A percentile compares a stretch with the other conserved stretches of the same genome.
These are phyloP conservation scores for Aphaenogaster ashmeadi DNA, from an alignment of 1,140 invertebrate genomes.

Conservation along the genomic window DNA sequence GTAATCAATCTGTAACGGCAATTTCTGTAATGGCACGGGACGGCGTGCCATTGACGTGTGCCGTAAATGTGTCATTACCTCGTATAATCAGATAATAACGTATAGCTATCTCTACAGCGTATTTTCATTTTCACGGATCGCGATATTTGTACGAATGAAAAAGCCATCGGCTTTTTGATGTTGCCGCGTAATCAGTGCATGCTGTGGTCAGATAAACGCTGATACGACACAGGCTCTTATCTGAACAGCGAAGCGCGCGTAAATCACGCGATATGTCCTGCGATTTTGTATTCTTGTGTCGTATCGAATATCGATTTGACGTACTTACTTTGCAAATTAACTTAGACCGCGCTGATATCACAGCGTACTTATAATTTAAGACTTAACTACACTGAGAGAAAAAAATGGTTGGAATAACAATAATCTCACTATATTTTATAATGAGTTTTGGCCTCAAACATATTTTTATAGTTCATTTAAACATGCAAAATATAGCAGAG, in stretches of 20 bases:
- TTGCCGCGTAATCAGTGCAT: slow-evolving; percentile 69
- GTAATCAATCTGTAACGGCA: slow-evolving; percentile 29
- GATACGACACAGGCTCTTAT: slow-evolving; percentile 62
- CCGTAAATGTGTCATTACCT: slow-evolving; percentile 55
- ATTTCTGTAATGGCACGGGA: slow-evolving; percentile 33
- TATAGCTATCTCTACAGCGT: slow-evolving; percentile 32
- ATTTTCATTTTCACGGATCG: slow-evolving; percentile 45
- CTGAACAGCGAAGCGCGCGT: background rate
- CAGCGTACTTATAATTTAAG: background rate
- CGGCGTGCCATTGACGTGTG: slow-evolving; percentile 29
- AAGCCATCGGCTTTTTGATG: slow-evolving; percentile 63
- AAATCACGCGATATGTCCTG: slow-evolving; percentile 32
- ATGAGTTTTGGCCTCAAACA: no score
- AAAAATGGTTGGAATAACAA: no score
- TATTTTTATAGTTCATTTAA: no score
- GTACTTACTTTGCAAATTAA: slow-evolving; percentile 59
- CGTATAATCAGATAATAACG: slow-evolving; percentile 56
- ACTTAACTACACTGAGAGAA: background rate
- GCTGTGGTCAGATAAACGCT: slow-evolving; percentile 51
- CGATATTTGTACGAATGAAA: slow-evolving; percentile 52
- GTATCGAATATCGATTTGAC: background rate
- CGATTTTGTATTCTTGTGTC: background rate
- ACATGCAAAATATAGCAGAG: no score
- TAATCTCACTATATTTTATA: no score
- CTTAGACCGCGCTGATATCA: slow-evolving; percentile 41